These are phyloP conservation scores for Phyllotreta striolata DNA, from an alignment of 2,888 invertebrate species.

Conservation along the genomic window DNA sequence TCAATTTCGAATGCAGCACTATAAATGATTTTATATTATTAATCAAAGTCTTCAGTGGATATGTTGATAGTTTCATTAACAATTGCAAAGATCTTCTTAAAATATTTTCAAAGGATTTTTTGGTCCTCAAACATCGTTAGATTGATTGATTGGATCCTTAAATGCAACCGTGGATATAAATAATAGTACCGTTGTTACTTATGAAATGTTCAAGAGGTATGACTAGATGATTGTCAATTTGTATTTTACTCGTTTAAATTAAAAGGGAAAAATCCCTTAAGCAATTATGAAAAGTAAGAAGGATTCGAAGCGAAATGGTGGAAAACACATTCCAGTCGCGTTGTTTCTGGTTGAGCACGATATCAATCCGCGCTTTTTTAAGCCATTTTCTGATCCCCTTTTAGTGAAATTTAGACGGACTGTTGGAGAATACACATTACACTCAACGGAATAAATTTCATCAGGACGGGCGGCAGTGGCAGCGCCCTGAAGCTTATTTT, in stretches of 20 bases:
- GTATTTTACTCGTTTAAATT: background rate
- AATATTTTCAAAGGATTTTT: too few relatives aligned
- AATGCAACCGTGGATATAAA: too few relatives aligned
- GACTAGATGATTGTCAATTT: too few relatives aligned
- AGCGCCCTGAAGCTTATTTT: slow-evolving; percentile 37
- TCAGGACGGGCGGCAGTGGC: slow-evolving; percentile 34
- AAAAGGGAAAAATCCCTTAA: background rate
- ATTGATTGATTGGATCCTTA: too few relatives aligned
- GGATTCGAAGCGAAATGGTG: background rate
- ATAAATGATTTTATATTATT: too few relatives aligned
- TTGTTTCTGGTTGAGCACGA: slow-evolving; percentile 28
- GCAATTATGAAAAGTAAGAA: background rate
- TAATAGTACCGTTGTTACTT: too few relatives aligned
- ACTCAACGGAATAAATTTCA: slow-evolving; percentile 40
- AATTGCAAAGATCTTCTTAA: too few relatives aligned
- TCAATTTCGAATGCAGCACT: too few relatives aligned
- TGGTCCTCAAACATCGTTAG: too few relatives aligned
- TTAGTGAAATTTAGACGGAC: slow-evolving; percentile 42
- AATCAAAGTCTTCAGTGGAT: too few relatives aligned
- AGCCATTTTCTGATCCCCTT: slow-evolving; percentile 40
- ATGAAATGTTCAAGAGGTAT: too few relatives aligned
- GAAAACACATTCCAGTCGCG: background rate
- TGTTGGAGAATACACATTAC: slow-evolving; percentile 42
- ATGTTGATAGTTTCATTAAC: too few relatives aligned
- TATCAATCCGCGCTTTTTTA: slow-evolving; percentile 36